Conservation (phyloP, 2,888 invertebrate genomes). For the Julus scandinavius region DNA sequence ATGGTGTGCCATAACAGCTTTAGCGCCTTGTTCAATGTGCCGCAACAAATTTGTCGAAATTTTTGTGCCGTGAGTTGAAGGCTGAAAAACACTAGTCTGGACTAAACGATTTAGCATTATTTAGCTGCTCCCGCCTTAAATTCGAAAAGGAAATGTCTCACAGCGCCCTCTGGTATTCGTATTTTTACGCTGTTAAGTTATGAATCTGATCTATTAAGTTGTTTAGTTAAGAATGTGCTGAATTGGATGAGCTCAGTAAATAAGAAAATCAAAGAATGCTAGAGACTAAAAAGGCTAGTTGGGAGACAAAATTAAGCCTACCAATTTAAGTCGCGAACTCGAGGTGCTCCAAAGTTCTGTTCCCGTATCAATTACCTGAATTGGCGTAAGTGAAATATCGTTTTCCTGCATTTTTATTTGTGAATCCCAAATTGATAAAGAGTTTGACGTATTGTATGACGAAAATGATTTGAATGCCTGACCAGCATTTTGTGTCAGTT, state of each 20-base stretch:
- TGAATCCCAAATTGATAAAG: not conserved
- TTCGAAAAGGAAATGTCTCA: not conserved
- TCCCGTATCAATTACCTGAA: not conserved
- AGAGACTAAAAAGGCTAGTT: not conserved
- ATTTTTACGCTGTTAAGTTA: not conserved
- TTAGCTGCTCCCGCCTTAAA: not conserved
- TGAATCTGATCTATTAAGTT: not conserved
- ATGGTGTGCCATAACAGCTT: too few species aligned
- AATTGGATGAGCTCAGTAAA: not conserved
- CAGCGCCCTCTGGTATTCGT: not conserved
- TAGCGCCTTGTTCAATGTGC: too few species aligned
- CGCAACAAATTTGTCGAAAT: too few species aligned
- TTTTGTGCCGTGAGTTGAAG: too few species aligned
- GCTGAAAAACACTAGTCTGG: too few species aligned
- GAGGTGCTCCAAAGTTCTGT: not conserved
- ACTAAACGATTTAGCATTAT: too few species aligned
- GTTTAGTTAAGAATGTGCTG: not conserved
- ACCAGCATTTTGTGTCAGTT: not conserved
- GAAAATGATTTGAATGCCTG: not conserved
- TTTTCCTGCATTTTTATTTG: not conserved
- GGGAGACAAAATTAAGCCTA: not conserved
- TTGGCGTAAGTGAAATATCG: slow-evolving; percentile 15
- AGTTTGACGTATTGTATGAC: not conserved
- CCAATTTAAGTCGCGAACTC: not conserved
- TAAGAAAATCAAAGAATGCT: not conserved